Evolutionary conservation across 1,140 invertebrate species (phyloP), one percentile per base, ranked within the genome.

Genomic region (Atta colombica): DNA sequence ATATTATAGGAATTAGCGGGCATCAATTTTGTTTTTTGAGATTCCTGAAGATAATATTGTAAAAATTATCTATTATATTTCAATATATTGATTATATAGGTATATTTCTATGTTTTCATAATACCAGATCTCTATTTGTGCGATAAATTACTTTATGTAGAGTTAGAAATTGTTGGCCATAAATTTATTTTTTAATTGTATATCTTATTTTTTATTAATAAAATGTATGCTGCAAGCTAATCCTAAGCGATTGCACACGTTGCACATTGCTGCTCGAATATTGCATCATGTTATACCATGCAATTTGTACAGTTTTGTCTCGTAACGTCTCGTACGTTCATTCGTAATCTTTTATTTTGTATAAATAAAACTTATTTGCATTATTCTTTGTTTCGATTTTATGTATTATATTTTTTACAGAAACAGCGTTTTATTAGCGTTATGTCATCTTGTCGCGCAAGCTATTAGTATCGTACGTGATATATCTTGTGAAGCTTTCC

Each of bases 231-330:
- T 39, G 21, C 45, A 1, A 31, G 31, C 4, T 45, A 71, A 58
- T 58, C 21, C 5, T 4, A 2, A 68, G 3, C 4, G 16, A 45
- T 58, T 66, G 65, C 35, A 75, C 12, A 21, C 21, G 35, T 31
- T 63, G 65, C 49, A 25, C 31, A 10, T 28, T n/a, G 21, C 10
- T 14, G 49, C 14, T 69, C 21, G 39, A 39, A 31, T 58, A 31
- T 71, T 81, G 21, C 77, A 21, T 58, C 77, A 69, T 71, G 18
- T 81, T 71, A 14, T 80, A 63, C 39, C 28, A 14, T 80, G 77
- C 18, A 78, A 39, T 31, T 28, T 39, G 35, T 18, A 45, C 0
- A 45, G 16, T 39, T 49, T 80, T 21, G 21, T 78, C 12, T 18
- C 7, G 12, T 21, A 21, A 28, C 45, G 7, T 31, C 25, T 69